Evolutionary conservation across 2,888 invertebrate species (phyloP).

Genomic region (Pharmacophagus antenor): DNA sequence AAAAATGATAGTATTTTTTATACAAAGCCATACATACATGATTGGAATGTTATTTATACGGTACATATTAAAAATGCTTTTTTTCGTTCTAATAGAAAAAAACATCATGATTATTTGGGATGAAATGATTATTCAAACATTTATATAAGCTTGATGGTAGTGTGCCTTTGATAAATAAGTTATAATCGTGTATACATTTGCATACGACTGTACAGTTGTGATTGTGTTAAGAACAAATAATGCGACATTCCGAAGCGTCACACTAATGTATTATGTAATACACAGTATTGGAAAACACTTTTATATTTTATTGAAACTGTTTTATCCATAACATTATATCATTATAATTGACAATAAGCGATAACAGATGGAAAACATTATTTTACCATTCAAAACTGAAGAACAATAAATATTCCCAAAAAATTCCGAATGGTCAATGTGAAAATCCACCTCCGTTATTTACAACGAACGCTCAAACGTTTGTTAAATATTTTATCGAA

Average conservation of each 20-base stretch:
- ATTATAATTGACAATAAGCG: slow-evolving; percentile 7
- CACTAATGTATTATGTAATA: background rate
- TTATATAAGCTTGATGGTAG: background rate
- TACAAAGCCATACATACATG: no score
- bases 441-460: slow-evolving; percentile 23
- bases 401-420: slow-evolving; percentile 22
- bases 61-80: no score
- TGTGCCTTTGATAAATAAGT: background rate
- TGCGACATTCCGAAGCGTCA: slow-evolving; percentile 4
- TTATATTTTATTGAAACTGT: background rate
- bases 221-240: slow-evolving; percentile 8
- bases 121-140: background rate
- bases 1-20: no score
- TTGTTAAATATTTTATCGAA: slow-evolving; percentile 21
- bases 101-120: no score
- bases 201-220: slow-evolving; percentile 2
- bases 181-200: background rate
- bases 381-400: background rate
- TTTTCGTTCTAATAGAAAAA: no score
- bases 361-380: slow-evolving; percentile 8
- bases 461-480: slow-evolving; percentile 22
- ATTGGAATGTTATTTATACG: no score
- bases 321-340: slow-evolving; percentile 15
- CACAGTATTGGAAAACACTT: background rate
- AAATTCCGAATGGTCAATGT: slow-evolving; percentile 13